phyloP scores from a whole-genome alignment of 1,140 invertebrate genomes.

The Lordiphosa mommai region DNA sequence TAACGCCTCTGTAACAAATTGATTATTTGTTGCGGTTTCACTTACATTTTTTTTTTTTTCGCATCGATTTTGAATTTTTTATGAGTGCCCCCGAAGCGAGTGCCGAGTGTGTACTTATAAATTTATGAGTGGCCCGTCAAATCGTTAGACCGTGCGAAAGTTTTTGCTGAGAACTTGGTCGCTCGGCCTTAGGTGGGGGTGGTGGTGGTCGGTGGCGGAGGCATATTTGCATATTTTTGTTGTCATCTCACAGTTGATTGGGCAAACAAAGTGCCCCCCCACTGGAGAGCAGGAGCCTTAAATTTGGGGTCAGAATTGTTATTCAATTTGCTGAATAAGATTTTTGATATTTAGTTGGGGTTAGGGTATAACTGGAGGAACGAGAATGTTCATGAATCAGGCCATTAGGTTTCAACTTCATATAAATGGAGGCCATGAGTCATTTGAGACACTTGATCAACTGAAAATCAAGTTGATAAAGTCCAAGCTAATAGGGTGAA shows the following conservation, averaged over 20 bases:
- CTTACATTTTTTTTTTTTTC: constrained; percentile 36
- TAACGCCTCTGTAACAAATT: constrained; percentile 74
- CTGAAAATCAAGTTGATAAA: too few relatives aligned
- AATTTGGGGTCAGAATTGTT: constrained; percentile 5
- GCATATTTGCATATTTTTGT: constrained; percentile 33
- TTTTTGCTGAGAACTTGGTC: constrained; percentile 37
- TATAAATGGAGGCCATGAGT: too few relatives aligned
- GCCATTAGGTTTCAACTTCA: too few relatives aligned
- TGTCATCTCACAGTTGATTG: constrained; percentile 36
- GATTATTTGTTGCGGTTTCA: constrained; percentile 71
- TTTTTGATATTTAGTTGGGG: too few relatives aligned
- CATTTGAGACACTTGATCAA: too few relatives aligned
- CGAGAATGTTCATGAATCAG: too few relatives aligned
- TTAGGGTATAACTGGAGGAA: too few relatives aligned
- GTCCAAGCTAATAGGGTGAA: too few relatives aligned
- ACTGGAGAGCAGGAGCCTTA: too few relatives aligned
- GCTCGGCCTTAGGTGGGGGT: constrained; percentile 1
- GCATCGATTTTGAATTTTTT: constrained; percentile 57
- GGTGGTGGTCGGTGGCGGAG: constrained; percentile 3
- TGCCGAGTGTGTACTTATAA: constrained; percentile 56
- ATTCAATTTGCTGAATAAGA: too few relatives aligned
- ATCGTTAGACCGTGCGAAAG: constrained; percentile 60
- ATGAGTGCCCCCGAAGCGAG: constrained; percentile 39
- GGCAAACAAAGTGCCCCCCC: constrained; percentile 10
- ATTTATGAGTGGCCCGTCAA: constrained; percentile 64